A percentile compares a stretch with the other conserved stretches of the same genome.
Evolutionary conservation across 2,888 invertebrate species (phyloP).

Genomic region (Hydriomena furcata): DNA sequence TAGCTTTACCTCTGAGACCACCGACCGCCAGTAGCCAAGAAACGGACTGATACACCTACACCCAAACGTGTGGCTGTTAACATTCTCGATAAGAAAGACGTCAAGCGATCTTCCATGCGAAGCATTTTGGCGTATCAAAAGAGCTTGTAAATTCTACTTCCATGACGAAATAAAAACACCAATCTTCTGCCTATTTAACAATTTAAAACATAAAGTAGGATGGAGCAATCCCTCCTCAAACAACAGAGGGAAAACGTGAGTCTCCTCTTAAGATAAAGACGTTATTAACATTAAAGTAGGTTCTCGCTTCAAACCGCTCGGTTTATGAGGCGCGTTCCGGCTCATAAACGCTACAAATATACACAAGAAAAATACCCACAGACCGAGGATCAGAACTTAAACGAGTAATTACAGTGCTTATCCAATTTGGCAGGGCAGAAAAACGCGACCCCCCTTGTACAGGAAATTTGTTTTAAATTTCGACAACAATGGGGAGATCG

Average conservation of each 20-base stretch:
- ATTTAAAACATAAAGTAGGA: slow-evolving; percentile 33
- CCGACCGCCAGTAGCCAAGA: slow-evolving; percentile 22
- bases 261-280: slow-evolving; percentile 36
- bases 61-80: slow-evolving; percentile 5
- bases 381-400: slow-evolving; percentile 64
- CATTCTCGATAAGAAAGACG: too few relatives aligned
- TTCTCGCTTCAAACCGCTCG: slow-evolving; percentile 39
- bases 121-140: background rate
- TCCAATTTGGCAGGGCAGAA: slow-evolving; percentile 81
- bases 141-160: background rate
- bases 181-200: slow-evolving; percentile 25
- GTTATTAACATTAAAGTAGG: slow-evolving; percentile 46
- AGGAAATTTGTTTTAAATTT: slow-evolving; percentile 83
- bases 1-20: slow-evolving; percentile 38
- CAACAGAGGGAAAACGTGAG: slow-evolving; percentile 34
- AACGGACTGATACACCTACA: slow-evolving; percentile 22
- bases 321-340: slow-evolving; percentile 50
- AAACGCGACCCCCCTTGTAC: slow-evolving; percentile 78
- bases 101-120: too few relatives aligned
- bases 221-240: slow-evolving; percentile 32
- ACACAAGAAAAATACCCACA: slow-evolving; percentile 62
- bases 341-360: slow-evolving; percentile 63
- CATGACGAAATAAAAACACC: slow-evolving; percentile 18
- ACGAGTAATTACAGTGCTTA: slow-evolving; percentile 81
- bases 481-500: slow-evolving; percentile 82